These are phyloP conservation scores for Nyctalus aviator DNA, from an alignment of 2,797 vertebrate genomes.

Conservation along the genomic window DNA sequence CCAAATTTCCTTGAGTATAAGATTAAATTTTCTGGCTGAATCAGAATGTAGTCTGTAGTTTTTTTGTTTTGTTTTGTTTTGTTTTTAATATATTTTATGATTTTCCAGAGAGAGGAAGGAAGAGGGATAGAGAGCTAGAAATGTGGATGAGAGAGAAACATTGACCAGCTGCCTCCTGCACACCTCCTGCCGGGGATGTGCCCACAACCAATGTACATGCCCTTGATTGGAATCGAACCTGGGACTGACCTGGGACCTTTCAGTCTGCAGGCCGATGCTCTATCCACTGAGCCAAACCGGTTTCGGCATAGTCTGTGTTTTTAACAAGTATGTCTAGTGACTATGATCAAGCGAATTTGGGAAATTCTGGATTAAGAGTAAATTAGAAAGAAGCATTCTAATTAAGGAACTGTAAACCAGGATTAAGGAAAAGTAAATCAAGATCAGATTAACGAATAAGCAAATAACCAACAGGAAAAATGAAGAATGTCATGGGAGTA, in stretches of 20 bases:
- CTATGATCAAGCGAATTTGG: neutral
- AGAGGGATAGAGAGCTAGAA: too few species aligned
- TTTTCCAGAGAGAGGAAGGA: too few species aligned
- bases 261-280: too few species aligned
- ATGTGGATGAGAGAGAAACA: too few species aligned
- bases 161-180: too few species aligned
- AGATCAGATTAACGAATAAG: slow-evolving; percentile 37
- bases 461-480: slow-evolving; percentile 40
- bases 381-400: slow-evolving; percentile 21
- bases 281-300: too few species aligned
- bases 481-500: neutral
- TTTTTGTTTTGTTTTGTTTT: neutral
- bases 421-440: slow-evolving; percentile 49
- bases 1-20: slow-evolving; percentile 40
- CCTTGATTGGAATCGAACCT: too few species aligned
- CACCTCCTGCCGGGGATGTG: too few species aligned
- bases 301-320: neutral
- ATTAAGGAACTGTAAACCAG: slow-evolving; percentile 27
- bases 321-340: neutral
- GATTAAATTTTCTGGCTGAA: neutral
- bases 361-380: slow-evolving; percentile 9
- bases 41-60: neutral
- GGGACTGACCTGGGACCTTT: too few species aligned
- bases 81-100: too few species aligned
- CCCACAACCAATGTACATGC: too few species aligned